Evolutionary conservation across 2,113 vertebrate species (phyloP), one percentile per base, ranked within the genome.

Genomic region (Cryptomyrus ogoouensis): DNA sequence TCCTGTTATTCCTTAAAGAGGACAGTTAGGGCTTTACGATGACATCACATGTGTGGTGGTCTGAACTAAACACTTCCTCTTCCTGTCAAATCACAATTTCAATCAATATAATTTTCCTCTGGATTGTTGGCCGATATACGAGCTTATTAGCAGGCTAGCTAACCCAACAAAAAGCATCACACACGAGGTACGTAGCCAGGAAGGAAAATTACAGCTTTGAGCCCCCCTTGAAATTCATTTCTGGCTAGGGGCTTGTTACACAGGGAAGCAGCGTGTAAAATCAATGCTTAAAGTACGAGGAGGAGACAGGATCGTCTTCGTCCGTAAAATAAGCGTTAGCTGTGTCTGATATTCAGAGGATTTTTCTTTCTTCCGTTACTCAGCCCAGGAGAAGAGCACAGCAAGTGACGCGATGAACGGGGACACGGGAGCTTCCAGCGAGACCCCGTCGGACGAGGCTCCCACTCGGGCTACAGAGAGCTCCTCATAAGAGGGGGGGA

Each of bases 361-460:
- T 1, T 42, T 17, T 39, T 42, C 83, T 13, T 10, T 84, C 58
- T 83, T 84, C 89, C 47, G 10, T 53, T 91, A 90, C 89, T 74
- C 84, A 97, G 97, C 95, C 62, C 97, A 97, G 95, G 97, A 97
- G 94, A 98, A 98, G 95, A 97, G 98, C 92, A 92, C 96, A 56
- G 94, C 95, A 92, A 95, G 94, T 90, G 97, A 95, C 89, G 95
- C 96, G 90, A 97, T 98, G 96, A 98, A 97, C 39, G 97, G 97
- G 93, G 97, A 98, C 90, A 92, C 97, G 15, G 96, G 96, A 53
- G 93, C 96, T 92, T 95, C 96, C n/a, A 96, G 95, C 89, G 96
- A 97, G 94, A 95, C 96, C 1, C 92, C 95, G 0, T 95, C 97
- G 70, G 96, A 97, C 91, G 97, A 97, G 91, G 94, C 94, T 74